Conservation (phyloP, 1,140 invertebrate genomes). For the Drosophila guanche region DNA sequence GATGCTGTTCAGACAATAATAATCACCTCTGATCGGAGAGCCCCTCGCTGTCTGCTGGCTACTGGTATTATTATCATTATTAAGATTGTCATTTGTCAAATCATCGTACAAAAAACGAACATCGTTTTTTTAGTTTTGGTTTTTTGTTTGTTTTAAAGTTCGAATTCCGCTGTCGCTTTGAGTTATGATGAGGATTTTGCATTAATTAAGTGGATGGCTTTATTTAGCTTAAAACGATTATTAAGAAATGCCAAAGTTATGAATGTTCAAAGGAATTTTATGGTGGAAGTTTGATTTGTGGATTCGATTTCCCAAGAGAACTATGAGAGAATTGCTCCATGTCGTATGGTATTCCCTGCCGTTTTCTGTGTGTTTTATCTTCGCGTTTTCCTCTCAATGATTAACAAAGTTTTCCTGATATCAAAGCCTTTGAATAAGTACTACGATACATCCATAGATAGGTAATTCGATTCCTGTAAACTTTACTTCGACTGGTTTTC, state of each 20-base stretch:
- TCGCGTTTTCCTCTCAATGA: slow-evolving; percentile 18
- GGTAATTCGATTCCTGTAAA: too few relatives aligned
- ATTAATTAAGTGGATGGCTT: slow-evolving; percentile 68
- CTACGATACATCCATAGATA: too few relatives aligned
- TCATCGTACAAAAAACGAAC: slow-evolving; percentile 15
- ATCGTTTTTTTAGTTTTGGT: slow-evolving; percentile 13
- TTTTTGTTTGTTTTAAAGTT: slow-evolving; percentile 44
- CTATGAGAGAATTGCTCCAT: too few relatives aligned
- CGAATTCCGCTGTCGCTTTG: slow-evolving; percentile 64
- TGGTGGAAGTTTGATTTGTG: slow-evolving; percentile 13
- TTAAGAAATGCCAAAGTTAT: slow-evolving; percentile 17
- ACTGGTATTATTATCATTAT: slow-evolving; percentile 70
- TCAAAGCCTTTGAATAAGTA: slow-evolving; percentile 12
- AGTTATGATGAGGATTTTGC: slow-evolving; percentile 64
- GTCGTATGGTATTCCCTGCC: too few relatives aligned
- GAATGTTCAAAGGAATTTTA: slow-evolving; percentile 8
- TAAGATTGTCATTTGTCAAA: slow-evolving; percentile 53
- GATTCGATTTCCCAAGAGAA: too few relatives aligned
- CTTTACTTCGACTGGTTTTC: background rate
- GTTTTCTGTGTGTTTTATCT: slow-evolving; percentile 16
- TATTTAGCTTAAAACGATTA: slow-evolving; percentile 44
- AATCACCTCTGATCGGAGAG: slow-evolving; percentile 20
- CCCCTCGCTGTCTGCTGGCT: slow-evolving; percentile 28
- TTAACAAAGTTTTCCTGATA: slow-evolving; percentile 25
- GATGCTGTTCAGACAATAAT: slow-evolving; percentile 39